Base-by-base conservation (phyloP, 1,140 invertebrate species). In the Zeugodacus cucurbitae region DNA sequence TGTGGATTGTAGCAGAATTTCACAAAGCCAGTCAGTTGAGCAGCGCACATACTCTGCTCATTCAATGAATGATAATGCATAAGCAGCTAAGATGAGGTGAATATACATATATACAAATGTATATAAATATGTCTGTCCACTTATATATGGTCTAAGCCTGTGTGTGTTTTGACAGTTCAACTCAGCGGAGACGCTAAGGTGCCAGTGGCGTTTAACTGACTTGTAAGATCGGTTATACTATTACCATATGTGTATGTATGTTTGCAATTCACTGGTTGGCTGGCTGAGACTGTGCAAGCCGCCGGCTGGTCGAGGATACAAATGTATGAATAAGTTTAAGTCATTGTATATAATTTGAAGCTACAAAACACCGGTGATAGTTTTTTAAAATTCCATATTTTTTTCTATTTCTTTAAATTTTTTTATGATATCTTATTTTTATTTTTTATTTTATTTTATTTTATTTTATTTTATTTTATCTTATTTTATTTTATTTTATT, bases 91-190 rank as follows among this genome's bases (percentile, higher is more conserved):
- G 4, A 11, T 44, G 22, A 48, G 26, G 48, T 3, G 20, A 17
- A 4, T 11, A n/a, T 41, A 22, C 37, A n/a, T 41, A 41, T n/a
- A 0, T 67, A 4, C 1, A 67, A 17, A 67, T 67, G 7, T n/a
- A 67, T 67, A 67, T 32, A 67, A 6, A 32, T 14, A 67, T 67
- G 11, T 67, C 2, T 67, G n/a, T n/a, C n/a, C n/a, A n/a, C n/a
- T 10, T 62, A 1, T 62, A 1, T 62, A n/a, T 26, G 44, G 11
- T 54, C 11, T 48, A 48, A 11, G 34, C 29, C 0, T 32, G 37
- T 82, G 34, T 82, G 8, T 82, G 20, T 82, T 44, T 82, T 44
- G 74, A 74, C 22, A 29, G 74, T 29, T 82, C n/a, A 82, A 82
- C 22, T 82, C 41, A 82, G 74, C 37, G 41, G 74, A 82, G 74